Base-by-base conservation (phyloP, 2,797 vertebrate genomes). In the Adrianichthys oophorus region DNA sequence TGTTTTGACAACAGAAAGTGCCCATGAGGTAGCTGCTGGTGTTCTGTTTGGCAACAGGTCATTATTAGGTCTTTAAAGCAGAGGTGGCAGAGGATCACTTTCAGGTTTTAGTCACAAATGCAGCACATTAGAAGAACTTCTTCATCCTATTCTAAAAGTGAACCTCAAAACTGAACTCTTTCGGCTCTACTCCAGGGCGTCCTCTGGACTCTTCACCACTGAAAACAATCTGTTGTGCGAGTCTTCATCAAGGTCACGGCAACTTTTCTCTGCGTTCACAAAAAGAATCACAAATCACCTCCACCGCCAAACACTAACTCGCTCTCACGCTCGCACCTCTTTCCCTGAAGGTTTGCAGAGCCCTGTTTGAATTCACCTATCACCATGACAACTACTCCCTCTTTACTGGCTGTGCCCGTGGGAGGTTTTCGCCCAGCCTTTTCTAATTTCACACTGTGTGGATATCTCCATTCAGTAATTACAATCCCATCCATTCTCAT, bases 381-480 rank as follows among this genome's bases (percentile, higher is more conserved):
- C 87, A 80, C 89, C 88, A 90, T 90, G 89, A 87, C 87, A 88
- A 90, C 88, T 59, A 65, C 79, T 82, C 81, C 82, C 79, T 87
- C 83, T 88, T 80, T 80, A 82, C 78, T 68, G 68, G 58, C 83
- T 62, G 65, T 79, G 75, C 82, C 87, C 70, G 75, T 86, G 84
- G 85, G 87, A 89, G 85, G 76, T 83, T 84, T 79, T 81, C 40
- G 74, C 79, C 72, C 73, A 84, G 83, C 82, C 72, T 87, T 88
- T 88, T 88, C 83, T 88, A 90, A 90, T 90, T 90, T 90, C 89
- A 90, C 89, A 89, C 80, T 90, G 85, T 87, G 86, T 90, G 87
- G 85, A 87, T 87, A 88, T 90, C 86, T 87, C 87, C 84, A 86
- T 90, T 89, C 85, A 85, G 85, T 87, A 84, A 89, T 88, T 89